Evolutionary conservation across 2,797 vertebrate genomes (phyloP), one percentile per base, ranked within the genome.

Genomic region (Corythornis leucogaster): DNA sequence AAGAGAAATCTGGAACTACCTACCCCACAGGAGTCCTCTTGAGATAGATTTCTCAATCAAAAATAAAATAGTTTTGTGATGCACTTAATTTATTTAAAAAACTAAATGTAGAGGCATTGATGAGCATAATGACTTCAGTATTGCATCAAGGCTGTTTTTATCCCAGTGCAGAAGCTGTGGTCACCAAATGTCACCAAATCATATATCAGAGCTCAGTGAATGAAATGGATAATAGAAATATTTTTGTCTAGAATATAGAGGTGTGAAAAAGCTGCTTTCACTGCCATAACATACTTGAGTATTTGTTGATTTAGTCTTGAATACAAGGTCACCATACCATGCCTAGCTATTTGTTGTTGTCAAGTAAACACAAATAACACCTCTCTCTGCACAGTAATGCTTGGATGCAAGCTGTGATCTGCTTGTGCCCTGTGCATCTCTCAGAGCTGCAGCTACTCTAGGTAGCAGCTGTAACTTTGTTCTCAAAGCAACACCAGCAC

Each of bases 221-320:
- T 63, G 26, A 55, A 84, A 63, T 45, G 14, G 46, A 1, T 62
- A 73, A 59, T 13, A 76, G 11, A 46, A 86, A 15, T 70, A 43
- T 6, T 19, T 86, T 66, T 74, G 31, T 68, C 43, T 74, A 43
- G 61, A 80, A 51, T 25, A 64, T 24, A 67, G 7, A 62, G 30
- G 17, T 87, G 9, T 86, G 55, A 64, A 93, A 92, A 90, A 68
- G 40, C 40, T 90, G 73, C 62, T 38, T 71, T 93, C 33, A 71
- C 43, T 85, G 51, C 75, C 6, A 1, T 81, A n/a, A 67, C 31
- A 24, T 67, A 71, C 69, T 66, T 69, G 42, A 80, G 38, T 89
- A 48, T 31, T 85, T 79, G 42, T 30, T 87, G 51, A 70, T 81
- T 71, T 76, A 67, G 11, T 50, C 57, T 73, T 38, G 50, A 85